phyloP scores from a whole-genome alignment of 2,797 vertebrate genomes.

The Somateria mollissima region DNA sequence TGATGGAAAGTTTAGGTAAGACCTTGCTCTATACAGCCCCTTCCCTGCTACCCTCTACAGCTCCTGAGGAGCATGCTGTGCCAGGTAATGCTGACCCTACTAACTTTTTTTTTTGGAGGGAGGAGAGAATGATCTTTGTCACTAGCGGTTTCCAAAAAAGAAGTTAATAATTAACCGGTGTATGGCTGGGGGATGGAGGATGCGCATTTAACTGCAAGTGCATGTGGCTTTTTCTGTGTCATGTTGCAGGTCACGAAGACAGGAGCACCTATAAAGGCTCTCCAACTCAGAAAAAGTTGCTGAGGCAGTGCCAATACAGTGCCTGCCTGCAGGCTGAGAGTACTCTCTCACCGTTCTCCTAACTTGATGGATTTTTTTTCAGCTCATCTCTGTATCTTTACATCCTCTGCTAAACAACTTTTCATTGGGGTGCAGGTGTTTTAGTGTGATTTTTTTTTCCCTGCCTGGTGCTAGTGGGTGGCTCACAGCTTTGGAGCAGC shows the following conservation, averaged over 20 bases:
- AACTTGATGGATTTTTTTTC: neutral
- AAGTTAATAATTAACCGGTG: neutral
- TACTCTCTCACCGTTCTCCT: neutral
- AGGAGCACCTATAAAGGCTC: neutral
- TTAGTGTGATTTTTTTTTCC: neutral
- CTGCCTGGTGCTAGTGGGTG: neutral
- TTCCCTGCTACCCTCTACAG: neutral
- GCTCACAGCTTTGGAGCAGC: neutral
- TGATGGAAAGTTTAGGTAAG: conserved; percentile 82
- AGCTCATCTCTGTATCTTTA: neutral
- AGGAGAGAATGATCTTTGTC: neutral
- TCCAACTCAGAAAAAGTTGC: neutral
- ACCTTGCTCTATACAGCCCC: conserved; percentile 46
- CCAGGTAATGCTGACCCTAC: conserved; percentile 68
- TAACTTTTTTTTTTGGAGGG: neutral
- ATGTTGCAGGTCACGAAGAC: neutral
- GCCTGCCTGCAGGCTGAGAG: neutral
- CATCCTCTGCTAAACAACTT: neutral
- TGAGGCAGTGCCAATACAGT: neutral
- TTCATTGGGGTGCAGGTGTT: neutral
- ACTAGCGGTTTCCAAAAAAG: neutral
- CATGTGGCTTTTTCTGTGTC: neutral
- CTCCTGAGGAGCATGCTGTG: neutral
- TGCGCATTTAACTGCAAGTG: neutral
- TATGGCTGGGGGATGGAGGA: neutral